These are phyloP conservation scores for Anthopleura xanthogrammica DNA, from an alignment of 92 coral and sea anemone genomes.

Conservation along the genomic window DNA sequence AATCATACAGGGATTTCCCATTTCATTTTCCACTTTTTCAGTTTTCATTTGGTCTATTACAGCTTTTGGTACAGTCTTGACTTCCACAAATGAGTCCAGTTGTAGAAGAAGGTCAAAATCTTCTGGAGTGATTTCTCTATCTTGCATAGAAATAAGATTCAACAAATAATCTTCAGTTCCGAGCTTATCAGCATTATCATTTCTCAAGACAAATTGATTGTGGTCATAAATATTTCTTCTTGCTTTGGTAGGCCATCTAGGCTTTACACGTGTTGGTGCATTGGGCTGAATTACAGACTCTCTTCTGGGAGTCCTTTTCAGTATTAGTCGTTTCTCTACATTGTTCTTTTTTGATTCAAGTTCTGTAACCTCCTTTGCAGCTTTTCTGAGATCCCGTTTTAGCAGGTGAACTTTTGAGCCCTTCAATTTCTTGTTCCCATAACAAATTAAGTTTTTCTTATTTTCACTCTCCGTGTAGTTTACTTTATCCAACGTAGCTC, in stretches of 20 bases:
- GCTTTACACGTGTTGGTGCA: neutral
- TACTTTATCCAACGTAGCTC: neutral
- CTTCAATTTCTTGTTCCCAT: neutral
- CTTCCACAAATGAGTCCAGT: slow-evolving; percentile 66
- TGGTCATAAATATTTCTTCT: slow-evolving; percentile 18
- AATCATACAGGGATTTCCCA: slow-evolving; percentile 62
- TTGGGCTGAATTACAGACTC: neutral
- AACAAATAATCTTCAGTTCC: slow-evolving; percentile 39
- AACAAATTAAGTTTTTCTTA: slow-evolving; percentile 1
- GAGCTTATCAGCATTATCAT: slow-evolving; percentile 49
- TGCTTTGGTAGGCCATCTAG: neutral
- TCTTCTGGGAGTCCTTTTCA: slow-evolving; percentile 16
- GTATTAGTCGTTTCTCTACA: slow-evolving; percentile 11
- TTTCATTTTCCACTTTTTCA: slow-evolving; percentile 34
- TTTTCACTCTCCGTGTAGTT: neutral
- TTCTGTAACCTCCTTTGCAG: slow-evolving; percentile 30
- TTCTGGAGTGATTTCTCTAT: slow-evolving; percentile 89
- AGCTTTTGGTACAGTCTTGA: slow-evolving; percentile 68
- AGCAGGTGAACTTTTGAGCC: slow-evolving; percentile 1
- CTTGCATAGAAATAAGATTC: slow-evolving; percentile 63
- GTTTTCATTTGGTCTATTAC: slow-evolving; percentile 52
- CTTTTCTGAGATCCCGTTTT: slow-evolving; percentile 33
- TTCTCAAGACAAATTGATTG: slow-evolving; percentile 42
- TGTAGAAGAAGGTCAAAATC: slow-evolving; percentile 82
- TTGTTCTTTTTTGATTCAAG: slow-evolving; percentile 29